Evolutionary conservation across 2,888 invertebrate genomes (phyloP).

Genomic region (Mythimna albipuncta): DNA sequence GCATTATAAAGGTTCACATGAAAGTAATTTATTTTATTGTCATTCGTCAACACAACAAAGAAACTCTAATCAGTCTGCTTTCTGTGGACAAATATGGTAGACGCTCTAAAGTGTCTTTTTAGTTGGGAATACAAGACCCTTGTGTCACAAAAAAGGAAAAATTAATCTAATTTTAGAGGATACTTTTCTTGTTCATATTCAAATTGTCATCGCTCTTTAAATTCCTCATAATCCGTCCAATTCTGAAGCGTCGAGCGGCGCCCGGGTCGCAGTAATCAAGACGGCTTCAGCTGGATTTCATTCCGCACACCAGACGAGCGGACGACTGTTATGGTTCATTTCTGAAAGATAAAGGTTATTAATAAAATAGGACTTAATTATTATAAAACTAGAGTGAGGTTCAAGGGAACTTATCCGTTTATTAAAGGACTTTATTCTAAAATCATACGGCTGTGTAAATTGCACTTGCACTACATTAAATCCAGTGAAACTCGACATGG

Average conservation of each 20-base stretch:
- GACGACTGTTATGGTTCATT: conserved; percentile 74
- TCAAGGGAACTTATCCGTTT: conserved; percentile 43
- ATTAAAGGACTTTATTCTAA: conserved; percentile 54
- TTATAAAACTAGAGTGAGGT: conserved; percentile 47
- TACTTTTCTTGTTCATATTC: conserved; percentile 87
- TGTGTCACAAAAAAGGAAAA: conserved; percentile 69
- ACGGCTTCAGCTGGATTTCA: conserved; percentile 88
- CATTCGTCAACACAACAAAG: conserved; percentile 77
- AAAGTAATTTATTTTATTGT: conserved; percentile 68
- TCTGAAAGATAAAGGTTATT: conserved; percentile 68
- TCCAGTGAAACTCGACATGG: conserved; percentile 79
- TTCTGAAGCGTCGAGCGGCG: conserved; percentile 85
- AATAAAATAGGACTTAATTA: conserved; percentile 62
- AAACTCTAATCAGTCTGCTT: conserved; percentile 72
- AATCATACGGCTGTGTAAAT: conserved; percentile 71
- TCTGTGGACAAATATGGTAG: conserved; percentile 59
- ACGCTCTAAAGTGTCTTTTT: conserved; percentile 64
- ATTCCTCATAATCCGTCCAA: conserved; percentile 90
- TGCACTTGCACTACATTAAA: conserved; percentile 79
- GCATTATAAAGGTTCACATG: conserved; percentile 54
- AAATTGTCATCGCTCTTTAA: conserved; percentile 89
- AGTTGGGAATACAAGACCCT: conserved; percentile 64
- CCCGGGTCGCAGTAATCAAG: conserved; percentile 87
- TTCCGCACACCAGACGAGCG: conserved; percentile 80
- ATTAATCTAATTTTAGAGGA: conserved; percentile 82